Evolutionary conservation across 2,797 vertebrate genomes (phyloP).

Genomic region (Myotis daubentonii): DNA sequence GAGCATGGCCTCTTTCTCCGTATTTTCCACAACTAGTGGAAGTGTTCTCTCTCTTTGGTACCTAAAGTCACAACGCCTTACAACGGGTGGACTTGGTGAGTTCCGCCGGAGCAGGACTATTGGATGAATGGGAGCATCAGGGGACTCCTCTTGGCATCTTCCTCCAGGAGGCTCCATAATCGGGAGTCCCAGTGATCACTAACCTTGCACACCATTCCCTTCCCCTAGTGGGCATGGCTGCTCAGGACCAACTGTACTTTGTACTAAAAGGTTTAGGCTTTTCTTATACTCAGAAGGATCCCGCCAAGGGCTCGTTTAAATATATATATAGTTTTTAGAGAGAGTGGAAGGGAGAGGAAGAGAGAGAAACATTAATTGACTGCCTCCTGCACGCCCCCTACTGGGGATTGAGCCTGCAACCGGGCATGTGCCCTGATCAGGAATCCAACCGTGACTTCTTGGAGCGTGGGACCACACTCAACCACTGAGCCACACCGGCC

Average conservation of each 20-base stretch:
- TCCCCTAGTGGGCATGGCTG: not conserved
- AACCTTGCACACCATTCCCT: not conserved
- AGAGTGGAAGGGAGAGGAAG: not conserved
- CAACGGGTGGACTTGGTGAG: not conserved
- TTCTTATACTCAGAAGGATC: conserved; percentile 47
- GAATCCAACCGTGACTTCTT: not conserved
- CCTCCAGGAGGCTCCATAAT: not conserved
- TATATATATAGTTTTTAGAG: not conserved
- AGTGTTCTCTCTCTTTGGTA: not conserved
- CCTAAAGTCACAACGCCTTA: not conserved
- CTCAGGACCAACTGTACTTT: not conserved
- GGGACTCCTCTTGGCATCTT: not conserved
- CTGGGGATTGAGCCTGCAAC: not conserved
- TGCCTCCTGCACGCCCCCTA: not conserved
- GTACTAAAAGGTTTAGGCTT: not conserved
- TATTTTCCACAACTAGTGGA: not conserved
- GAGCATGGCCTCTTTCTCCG: accelerated
- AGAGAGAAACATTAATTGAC: not conserved
- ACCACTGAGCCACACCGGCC: not conserved
- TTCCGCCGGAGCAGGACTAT: not conserved
- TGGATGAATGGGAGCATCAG: not conserved
- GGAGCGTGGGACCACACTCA: not conserved
- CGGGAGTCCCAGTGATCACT: too few relatives aligned
- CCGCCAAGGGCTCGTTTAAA: not conserved
- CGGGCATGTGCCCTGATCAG: not conserved